Conservation (phyloP, 2,113 vertebrate genomes). For the Lethenteron reissneri region DNA sequence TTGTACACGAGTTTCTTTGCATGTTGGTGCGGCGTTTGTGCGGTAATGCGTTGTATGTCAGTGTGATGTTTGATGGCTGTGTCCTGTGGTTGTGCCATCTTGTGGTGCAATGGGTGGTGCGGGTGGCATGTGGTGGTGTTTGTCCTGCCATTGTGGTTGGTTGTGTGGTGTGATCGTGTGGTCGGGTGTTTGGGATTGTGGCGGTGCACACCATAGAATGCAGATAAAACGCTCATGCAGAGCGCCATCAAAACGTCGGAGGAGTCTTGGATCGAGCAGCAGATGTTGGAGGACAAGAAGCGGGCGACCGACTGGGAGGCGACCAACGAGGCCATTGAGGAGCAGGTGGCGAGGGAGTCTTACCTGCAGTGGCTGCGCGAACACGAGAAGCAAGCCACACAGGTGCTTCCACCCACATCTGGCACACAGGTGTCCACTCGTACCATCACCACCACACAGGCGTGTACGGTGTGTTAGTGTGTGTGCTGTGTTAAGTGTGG, state of each 20-base stretch:
- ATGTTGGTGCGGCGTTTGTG: too few species aligned
- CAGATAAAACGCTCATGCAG: constrained; percentile 77
- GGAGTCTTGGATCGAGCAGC: constrained; percentile 90
- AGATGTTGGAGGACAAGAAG: constrained; percentile 91
- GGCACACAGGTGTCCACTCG: neutral
- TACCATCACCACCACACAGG: too few species aligned
- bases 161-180: too few species aligned
- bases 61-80: too few species aligned
- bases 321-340: constrained; percentile 85
- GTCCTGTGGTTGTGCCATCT: too few species aligned
- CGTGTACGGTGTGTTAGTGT: too few species aligned
- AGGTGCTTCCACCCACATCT: constrained; percentile 22
- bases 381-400: constrained; percentile 70
- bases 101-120: too few species aligned
- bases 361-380: constrained; percentile 80
- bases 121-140: too few species aligned
- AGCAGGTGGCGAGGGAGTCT: constrained; percentile 73
- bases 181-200: neutral
- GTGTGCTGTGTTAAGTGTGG: too few species aligned
- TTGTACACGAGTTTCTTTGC: too few species aligned
- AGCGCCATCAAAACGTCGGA: constrained; percentile 83
- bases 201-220: constrained; percentile 26
- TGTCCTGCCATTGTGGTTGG: too few species aligned
- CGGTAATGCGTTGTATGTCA: too few species aligned
- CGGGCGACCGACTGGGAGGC: constrained; percentile 83